These are phyloP conservation scores for Tapirus indicus DNA, from an alignment of 2,797 vertebrate genomes.

Conservation along the genomic window DNA sequence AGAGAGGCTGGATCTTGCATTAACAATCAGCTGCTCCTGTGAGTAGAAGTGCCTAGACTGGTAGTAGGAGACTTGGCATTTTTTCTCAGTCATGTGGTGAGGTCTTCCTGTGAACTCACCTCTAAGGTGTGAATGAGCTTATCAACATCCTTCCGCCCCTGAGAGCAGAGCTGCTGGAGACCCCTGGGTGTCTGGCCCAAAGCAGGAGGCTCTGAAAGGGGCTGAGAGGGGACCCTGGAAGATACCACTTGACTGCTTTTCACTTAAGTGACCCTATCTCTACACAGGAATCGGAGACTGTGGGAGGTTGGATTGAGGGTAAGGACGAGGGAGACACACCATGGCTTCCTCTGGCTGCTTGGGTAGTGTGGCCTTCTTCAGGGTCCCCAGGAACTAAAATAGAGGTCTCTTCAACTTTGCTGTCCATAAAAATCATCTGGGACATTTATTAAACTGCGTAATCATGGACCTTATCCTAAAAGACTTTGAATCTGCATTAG, in stretches of 20 bases:
- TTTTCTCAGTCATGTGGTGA: not conserved
- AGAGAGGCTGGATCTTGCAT: not conserved
- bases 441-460: not conserved
- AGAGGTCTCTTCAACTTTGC: not conserved
- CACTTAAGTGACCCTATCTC: not conserved
- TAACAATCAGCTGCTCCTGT: not conserved
- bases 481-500: not conserved
- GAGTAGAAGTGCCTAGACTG: not conserved
- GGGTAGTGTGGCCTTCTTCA: not conserved
- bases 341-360: not conserved
- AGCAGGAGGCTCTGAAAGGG: not conserved
- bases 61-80: not conserved
- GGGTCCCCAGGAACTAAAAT: not conserved
- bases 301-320: not conserved
- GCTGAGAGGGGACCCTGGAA: not conserved
- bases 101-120: slow-evolving; percentile 27
- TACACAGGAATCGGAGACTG: not conserved
- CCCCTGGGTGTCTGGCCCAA: not conserved
- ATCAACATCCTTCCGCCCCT: not conserved
- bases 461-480: not conserved
- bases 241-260: not conserved
- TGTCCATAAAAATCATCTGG: not conserved
- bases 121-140: slow-evolving; percentile 11
- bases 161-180: not conserved
- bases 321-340: not conserved